Base-by-base conservation (phyloP, 1,140 invertebrate species). In the Ruditapes philippinarum region DNA sequence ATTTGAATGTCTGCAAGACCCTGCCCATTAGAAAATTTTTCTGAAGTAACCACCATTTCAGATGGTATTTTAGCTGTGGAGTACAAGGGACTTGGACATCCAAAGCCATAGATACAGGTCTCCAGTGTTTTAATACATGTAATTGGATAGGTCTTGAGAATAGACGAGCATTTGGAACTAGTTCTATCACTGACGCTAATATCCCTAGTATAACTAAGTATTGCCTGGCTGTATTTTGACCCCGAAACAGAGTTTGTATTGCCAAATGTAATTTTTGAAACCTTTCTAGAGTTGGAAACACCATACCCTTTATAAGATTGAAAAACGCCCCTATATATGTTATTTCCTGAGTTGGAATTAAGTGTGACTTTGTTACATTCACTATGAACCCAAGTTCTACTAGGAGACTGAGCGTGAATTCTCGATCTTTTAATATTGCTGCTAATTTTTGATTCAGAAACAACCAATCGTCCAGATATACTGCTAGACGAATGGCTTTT, bases 401-500 rank as follows among this genome's bases (percentile, higher is more conserved):
- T 5, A 74, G 70, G 42, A 74, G 25, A 31, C 25, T 79, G 4
- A 22, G 28, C 14, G 36, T 51, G 17, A 51, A n/a, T 49, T 38
- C 22, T 76, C 31, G 42, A 60, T 86, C 68, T 60, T 36, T 22
- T 36, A 74, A 25, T 36, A 86, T 28, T 25, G 5, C 1, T n/a
- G 19, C 49, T 49, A 17, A 49, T 14, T 25, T 74, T 38, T 22
- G 25, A 76, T 76, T 74, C 38, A 86, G 25, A 11, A 19, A 17
- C 40, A 86, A 42, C 68, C 65, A 86, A 76, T 86, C 83, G 70
- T 86, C 65, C 14, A 76, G 51, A 57, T 86, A 86, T 5, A 76
- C 83, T 74, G 83, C 68, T 19, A 86, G 4, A 17, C 83, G 2
- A 9, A 86, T 7, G 76, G 11, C 38, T 40, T 74, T n/a, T 12